Base-by-base conservation (phyloP, 1,140 invertebrate genomes). In the Babylonia areolata region DNA sequence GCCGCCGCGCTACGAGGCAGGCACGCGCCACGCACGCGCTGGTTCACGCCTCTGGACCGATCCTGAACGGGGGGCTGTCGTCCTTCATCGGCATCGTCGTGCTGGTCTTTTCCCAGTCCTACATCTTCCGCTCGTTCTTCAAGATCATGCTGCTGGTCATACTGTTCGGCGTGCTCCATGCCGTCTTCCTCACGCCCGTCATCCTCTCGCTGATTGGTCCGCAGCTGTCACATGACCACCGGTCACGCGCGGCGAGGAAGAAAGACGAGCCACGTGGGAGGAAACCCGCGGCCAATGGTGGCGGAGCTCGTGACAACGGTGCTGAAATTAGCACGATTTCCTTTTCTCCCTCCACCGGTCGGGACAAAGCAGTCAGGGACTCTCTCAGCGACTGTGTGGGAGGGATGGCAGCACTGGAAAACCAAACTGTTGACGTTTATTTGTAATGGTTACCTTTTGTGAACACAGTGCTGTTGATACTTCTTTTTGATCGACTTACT, bases 121-220 rank as follows among this genome's bases (percentile, higher is more conserved):
- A 99, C 91, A 99, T 99, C 77, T 99, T 99, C 93, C 95, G 97
- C 28, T 98, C 99, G 0, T 99, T 99, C 95, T 99, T 99, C 95
- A 99, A 99, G 95, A 99, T 99, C 95, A 98, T 99, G n/a, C 98
- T 99, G 93, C 95, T 99, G 84, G 98, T 99, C 0, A 98, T 99
- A 86, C 97, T 98, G 91, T 97, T 99, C 88, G 98, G 98, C 64
- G 97, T 98, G 2, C 96, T 99, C 95, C 98, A 99, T 92, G 98
- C 98, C 1, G 95, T 99, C 0, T 96, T 99, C 88, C 95, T 99
- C 2, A 95, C 99, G 11, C 98, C 98, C 0, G 98, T 99, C 2
- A 94, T 99, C 0, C 93, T 99, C 0, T 99, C 98, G 0, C 90
- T 94, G 54, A 88, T 94, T 78, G 91, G 92, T 69, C 91, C 92